Base-by-base conservation (phyloP, 1,140 invertebrate species). In the Heterodera carotae region DNA sequence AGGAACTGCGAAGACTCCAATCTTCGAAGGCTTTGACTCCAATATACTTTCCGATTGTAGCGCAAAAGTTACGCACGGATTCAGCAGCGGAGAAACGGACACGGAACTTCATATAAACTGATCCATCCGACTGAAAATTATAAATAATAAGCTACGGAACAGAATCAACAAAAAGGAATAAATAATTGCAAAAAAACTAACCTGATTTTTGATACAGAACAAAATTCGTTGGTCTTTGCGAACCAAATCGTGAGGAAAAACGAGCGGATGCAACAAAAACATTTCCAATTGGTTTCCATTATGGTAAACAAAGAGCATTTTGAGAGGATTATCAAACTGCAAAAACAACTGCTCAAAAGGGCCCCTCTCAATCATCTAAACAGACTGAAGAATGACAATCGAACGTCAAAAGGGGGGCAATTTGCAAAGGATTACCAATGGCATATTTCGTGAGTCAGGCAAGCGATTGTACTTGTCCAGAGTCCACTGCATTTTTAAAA, bases 381-480 rank as follows among this genome's bases (percentile, higher is more conserved):
- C n/a, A n/a, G n/a, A n/a, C n/a, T n/a, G n/a, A n/a, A n/a, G n/a
- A 29, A 22, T n/a, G 33, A 27, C 29, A 71, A 48, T 71, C 31
- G n/a, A n/a, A n/a, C 48, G 33, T 22, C 8, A 3, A 70, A 43
- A n/a, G n/a, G n/a, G 27, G 53, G 18, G 4, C 25, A 6, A n/a
- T 8, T 27, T 8, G 22, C 53, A 39, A 36, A 3, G 10, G 48
- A 18, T 71, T 56, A 71, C 69, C 69, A 71, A 43, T 33, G 34
- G 69, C 22, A 56, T 48, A 31, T 71, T 71, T 18, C 69, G 69
- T 29, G 69, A 48, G 59, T 71, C 69, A 10, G 29, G 36, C 48
- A 71, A 59, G 31, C 69, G 69, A 71, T 48, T 71, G 59, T 71
- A 71, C n/a, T 71, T 71, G 31, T 71, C 69, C 36, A 71, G 48